A percentile compares a stretch with the other conserved stretches of the same genome.
These are phyloP conservation scores for Pammene fasciana DNA, from an alignment of 2,888 invertebrate genomes.

Conservation along the genomic window DNA sequence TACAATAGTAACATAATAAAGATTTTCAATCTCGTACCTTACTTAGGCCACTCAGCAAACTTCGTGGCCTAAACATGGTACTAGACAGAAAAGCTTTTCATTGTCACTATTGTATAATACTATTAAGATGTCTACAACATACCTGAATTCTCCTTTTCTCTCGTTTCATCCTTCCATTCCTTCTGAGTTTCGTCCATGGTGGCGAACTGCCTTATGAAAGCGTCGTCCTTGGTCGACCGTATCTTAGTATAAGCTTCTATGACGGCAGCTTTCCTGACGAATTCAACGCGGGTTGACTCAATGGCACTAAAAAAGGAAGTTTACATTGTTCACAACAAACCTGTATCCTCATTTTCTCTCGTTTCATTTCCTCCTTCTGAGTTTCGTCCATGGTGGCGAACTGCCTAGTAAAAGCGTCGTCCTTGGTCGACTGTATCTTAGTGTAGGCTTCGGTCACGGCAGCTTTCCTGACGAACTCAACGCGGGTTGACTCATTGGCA, in stretches of 20 bases:
- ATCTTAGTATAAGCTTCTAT: conserved; percentile 99
- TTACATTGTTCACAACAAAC: too few relatives aligned
- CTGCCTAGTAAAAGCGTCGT: conserved; percentile 94
- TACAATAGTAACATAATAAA: too few relatives aligned
- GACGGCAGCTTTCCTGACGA: conserved; percentile 95
- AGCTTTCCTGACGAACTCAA: conserved; percentile 95
- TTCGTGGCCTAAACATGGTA: too few relatives aligned
- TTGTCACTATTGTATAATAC: too few relatives aligned
- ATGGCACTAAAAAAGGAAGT: too few relatives aligned
- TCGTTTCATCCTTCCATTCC: conserved; percentile 98
- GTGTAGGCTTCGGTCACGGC: conserved; percentile 98
- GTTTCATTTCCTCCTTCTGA: conserved; percentile 99
- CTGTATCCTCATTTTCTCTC: conserved; percentile 97
- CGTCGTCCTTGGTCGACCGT: conserved; percentile 96
- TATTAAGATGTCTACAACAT: too few relatives aligned
- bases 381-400: conserved; percentile 98
- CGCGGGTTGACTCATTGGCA: conserved; percentile 85
- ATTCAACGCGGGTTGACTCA: conserved; percentile 93
- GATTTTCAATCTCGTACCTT: too few relatives aligned
- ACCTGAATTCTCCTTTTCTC: conserved; percentile 96
- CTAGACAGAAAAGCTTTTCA: too few relatives aligned
- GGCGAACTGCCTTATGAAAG: conserved; percentile 96
- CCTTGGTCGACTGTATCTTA: conserved; percentile 97
- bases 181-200: conserved; percentile 98
- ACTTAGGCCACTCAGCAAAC: too few relatives aligned